Percentiles rank a stretch among this genome's conserved stretches.
These are phyloP conservation scores for Blastobasis adustella DNA, from an alignment of 2,888 invertebrate species.

Conservation along the genomic window DNA sequence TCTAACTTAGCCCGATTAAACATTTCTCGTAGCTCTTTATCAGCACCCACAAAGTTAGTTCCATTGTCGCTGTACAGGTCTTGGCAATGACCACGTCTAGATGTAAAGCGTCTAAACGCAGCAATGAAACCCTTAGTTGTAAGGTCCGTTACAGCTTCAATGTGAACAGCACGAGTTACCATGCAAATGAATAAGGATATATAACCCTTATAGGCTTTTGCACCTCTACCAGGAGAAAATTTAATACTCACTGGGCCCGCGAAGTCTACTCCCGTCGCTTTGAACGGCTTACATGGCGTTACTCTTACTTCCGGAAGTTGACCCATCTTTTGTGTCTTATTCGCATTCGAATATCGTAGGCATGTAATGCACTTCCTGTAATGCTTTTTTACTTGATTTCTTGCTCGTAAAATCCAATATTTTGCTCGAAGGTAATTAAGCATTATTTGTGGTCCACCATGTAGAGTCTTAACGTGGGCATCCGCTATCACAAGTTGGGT, in stretches of 20 bases:
- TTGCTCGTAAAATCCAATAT: constrained; percentile 10
- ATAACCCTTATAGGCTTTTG: constrained; percentile 2
- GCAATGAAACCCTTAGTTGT: neutral
- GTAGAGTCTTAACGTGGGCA: neutral
- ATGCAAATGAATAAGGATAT: constrained; percentile 5
- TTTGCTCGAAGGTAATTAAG: constrained; percentile 5
- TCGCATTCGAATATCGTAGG: neutral
- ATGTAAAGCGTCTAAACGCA: neutral
- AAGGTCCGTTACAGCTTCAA: neutral
- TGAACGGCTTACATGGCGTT: constrained; percentile 6
- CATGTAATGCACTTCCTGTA: neutral
- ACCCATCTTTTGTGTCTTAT: constrained; percentile 7
- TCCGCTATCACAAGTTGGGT: neutral
- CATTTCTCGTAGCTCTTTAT: too few species aligned
- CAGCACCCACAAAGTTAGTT: neutral
- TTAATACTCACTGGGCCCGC: constrained; percentile 9
- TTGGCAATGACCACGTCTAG: neutral
- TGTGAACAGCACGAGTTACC: neutral
- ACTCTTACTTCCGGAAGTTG: constrained; percentile 7
- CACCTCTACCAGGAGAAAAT: constrained; percentile 6
- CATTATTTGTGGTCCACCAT: constrained; percentile 9
- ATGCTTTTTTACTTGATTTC: neutral
- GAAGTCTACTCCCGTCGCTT: constrained; percentile 9
- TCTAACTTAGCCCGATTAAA: too few species aligned
- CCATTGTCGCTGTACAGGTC: neutral